phyloP scores from a whole-genome alignment of 2,113 vertebrate species.

The Danionella cerebrum region DNA sequence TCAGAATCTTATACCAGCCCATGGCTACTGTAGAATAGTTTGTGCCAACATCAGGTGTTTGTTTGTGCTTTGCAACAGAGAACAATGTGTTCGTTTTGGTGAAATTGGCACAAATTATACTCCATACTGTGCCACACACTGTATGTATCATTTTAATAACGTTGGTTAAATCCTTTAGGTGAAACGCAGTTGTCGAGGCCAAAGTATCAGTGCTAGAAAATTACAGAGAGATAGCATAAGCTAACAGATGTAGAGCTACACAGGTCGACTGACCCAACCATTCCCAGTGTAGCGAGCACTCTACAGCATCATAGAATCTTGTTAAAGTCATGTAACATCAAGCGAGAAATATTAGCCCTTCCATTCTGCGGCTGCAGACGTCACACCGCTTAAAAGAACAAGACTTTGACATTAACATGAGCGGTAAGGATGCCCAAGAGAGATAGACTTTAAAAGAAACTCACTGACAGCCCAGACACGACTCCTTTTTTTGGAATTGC shows the following conservation, averaged over 20 bases:
- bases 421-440: constrained; percentile 32
- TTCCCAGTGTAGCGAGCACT: constrained; percentile 41
- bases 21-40: no score
- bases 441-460: constrained; percentile 27
- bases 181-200: no score
- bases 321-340: constrained; percentile 20
- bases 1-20: no score
- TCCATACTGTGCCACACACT: no score
- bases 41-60: no score
- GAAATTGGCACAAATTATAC: no score
- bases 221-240: no score
- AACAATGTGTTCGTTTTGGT: no score
- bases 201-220: no score
- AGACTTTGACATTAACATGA: constrained; percentile 60
- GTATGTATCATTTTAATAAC: no score
- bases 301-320: constrained; percentile 25
- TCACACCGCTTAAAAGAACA: constrained; percentile 48
- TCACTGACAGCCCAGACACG: constrained; percentile 13
- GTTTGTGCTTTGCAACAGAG: no score
- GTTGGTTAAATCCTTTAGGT: no score
- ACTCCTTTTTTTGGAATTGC: neutral
- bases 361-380: constrained; percentile 45
- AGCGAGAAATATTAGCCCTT: constrained; percentile 48
- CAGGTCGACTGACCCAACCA: constrained; percentile 5
- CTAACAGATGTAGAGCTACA: neutral